Evolutionary conservation across 2,888 invertebrate species (phyloP).

Genomic region (Andricus curvator): DNA sequence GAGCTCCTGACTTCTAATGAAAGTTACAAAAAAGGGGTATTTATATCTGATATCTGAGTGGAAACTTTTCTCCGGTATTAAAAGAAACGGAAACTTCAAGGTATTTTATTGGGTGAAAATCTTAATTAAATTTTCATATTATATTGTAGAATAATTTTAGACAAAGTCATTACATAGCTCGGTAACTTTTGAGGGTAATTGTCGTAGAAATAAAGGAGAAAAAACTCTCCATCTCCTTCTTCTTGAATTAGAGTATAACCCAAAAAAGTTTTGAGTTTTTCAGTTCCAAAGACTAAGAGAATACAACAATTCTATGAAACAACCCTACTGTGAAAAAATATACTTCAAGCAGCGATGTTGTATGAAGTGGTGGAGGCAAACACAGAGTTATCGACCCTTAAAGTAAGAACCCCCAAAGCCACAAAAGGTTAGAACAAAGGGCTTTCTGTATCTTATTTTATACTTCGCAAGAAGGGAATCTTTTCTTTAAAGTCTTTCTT

Average conservation of each 20-base stretch:
- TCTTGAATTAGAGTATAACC: too few species aligned
- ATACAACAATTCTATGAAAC: neutral
- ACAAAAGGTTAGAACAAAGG: slow-evolving; percentile 7
- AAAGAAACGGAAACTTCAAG: neutral
- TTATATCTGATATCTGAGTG: neutral
- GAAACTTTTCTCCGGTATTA: neutral
- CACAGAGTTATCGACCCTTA: slow-evolving; percentile 14
- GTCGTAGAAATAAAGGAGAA: too few species aligned
- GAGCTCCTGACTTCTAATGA: slow-evolving; percentile 27
- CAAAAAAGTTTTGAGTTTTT: too few species aligned
- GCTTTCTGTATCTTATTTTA: slow-evolving; percentile 21
- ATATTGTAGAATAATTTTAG: neutral
- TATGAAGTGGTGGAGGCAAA: neutral
- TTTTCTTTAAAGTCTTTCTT: slow-evolving; percentile 6
- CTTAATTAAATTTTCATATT: neutral
- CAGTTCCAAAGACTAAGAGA: too few species aligned
- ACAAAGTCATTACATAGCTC: too few species aligned
- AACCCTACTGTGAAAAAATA: neutral
- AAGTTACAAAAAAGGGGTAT: neutral
- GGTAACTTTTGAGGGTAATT: too few species aligned
- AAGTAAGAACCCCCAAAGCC: neutral
- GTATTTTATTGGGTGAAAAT: neutral
- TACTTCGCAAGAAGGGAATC: slow-evolving; percentile 3
- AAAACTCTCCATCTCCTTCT: too few species aligned
- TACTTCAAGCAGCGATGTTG: neutral